phyloP scores from a whole-genome alignment of 2,888 invertebrate species.

The Cataglyphis rosenhaueri region DNA sequence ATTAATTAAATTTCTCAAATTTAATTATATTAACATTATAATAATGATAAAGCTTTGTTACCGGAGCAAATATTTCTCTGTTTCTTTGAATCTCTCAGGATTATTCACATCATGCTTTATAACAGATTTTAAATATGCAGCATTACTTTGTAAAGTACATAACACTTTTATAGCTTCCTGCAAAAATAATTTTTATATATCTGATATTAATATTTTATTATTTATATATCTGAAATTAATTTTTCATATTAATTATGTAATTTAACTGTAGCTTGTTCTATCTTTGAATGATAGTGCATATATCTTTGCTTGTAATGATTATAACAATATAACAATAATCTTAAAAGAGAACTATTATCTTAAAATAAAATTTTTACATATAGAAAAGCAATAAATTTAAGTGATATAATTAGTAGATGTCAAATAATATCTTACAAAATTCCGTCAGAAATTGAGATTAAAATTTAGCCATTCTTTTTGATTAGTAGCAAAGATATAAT shows the following conservation, averaged over 20 bases:
- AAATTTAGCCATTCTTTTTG: constrained; percentile 10
- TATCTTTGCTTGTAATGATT: background rate
- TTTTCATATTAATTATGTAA: background rate
- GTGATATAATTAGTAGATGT: background rate
- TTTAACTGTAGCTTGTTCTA: background rate
- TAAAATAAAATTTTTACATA: background rate
- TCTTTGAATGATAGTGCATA: background rate
- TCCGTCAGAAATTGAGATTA: background rate
- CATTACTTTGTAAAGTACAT: constrained; percentile 91
- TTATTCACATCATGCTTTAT: constrained; percentile 46
- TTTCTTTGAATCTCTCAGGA: constrained; percentile 85
- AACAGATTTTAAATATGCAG: constrained; percentile 86
- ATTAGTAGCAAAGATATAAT: background rate
- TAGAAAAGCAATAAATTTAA: background rate
- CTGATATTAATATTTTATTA: background rate
- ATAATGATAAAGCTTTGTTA: constrained; percentile 69
- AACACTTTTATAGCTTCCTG: constrained; percentile 91
- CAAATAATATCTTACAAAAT: background rate
- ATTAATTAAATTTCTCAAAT: background rate
- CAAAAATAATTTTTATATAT: constrained; percentile 57
- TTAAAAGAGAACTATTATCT: background rate
- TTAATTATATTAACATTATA: constrained; percentile 17
- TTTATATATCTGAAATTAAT: background rate
- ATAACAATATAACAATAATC: background rate
- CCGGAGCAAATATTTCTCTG: constrained; percentile 87